Evolutionary conservation across 2,113 vertebrate species (phyloP).

Genomic region (Aptenodytes patagonicus): DNA sequence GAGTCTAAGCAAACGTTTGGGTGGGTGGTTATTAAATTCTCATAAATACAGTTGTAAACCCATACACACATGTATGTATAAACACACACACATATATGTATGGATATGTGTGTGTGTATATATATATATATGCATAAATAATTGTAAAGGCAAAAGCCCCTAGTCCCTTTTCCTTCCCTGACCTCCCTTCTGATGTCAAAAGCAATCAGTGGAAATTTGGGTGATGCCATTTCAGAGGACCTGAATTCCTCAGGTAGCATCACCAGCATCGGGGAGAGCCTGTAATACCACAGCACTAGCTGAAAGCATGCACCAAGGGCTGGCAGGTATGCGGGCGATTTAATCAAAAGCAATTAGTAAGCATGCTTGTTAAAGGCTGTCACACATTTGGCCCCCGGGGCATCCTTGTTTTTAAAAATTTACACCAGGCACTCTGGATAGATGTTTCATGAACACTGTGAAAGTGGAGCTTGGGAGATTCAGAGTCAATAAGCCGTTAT

Average conservation of each 20-base stretch:
- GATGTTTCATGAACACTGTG: neutral
- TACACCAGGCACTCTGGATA: neutral
- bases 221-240: neutral
- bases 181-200: neutral
- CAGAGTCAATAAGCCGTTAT: neutral
- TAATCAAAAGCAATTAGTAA: neutral
- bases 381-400: neutral
- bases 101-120: neutral
- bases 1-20: neutral
- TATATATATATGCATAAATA: accelerated
- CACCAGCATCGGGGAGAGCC: accelerated
- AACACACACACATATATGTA: neutral
- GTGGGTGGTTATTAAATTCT: neutral
- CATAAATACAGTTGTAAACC: neutral
- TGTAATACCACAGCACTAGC: accelerated
- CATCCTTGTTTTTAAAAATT: neutral
- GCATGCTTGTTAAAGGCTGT: neutral
- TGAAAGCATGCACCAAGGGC: neutral
- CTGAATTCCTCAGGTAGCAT: neutral
- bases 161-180: neutral
- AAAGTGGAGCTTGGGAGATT: neutral
- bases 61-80: accelerated
- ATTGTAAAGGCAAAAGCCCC: neutral
- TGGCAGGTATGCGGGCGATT: neutral
- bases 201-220: neutral